Base-by-base conservation (phyloP, 2,797 vertebrate genomes). In the Pyrocephalus nanus region DNA sequence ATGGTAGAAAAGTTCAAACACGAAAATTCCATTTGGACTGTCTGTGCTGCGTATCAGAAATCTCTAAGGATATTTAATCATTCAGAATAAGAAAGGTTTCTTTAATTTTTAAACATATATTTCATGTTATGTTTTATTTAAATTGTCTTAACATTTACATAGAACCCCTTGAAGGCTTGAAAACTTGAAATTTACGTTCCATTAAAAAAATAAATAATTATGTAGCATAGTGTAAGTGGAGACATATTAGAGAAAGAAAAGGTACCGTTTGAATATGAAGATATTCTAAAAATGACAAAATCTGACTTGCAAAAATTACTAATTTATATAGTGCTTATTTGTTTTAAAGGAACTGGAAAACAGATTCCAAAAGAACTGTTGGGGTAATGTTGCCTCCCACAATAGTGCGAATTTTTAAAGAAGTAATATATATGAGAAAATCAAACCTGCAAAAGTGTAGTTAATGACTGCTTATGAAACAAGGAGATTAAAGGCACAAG, bases 51-150 rank as follows among this genome's bases (percentile, higher is more conserved):
- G 61, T 93, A 88, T 90, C 58, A 84, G 95, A 95, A 96, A 77
- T 92, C 94, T 95, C 95, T 91, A 71, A 51, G 92, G 95, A 48
- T 96, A 88, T 95, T 97, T 95, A 96, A 96, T 96, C 90, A 96
- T 96, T 96, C 94, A 95, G 89, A 96, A 85, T 95, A 93, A 95
- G 96, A 94, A 96, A 95, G 65, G 92, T 97, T 98, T 93, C 96
- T 97, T 97, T 96, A 97, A 96, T 97, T 97, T 97, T 98, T 98
- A 97, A 98, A 97, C 92, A 91, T 64, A 57, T 95, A 79, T 95
- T 97, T 96, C 96, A 96, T 97, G 97, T 97, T 96, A 97, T 98
- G 97, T 97, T 98, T 98, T 98, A 98, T 98, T 98, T 97, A 98
- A 96, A 76, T 94, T 96, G 86, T 95, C 72, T 94, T 96, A 96